Base-by-base conservation (phyloP, 2,797 vertebrate genomes). In the Gallinago stenura region DNA sequence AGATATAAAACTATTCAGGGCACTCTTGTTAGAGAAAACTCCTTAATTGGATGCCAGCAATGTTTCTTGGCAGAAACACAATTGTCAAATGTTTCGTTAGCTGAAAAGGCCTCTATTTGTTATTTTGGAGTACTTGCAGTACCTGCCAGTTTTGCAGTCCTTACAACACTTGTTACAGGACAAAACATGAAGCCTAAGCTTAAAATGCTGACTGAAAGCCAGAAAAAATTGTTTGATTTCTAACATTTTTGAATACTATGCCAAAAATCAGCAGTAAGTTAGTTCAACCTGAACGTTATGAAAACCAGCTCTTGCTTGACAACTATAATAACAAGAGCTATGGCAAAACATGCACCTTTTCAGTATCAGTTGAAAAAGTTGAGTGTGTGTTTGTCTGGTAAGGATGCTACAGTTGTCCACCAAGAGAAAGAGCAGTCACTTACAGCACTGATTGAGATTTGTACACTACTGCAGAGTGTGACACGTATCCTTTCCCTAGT, bases 141-240 rank as follows among this genome's bases (percentile, higher is more conserved):
- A 90, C 45, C 82, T 88, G 64, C 79, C 73, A 77, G 28, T 65
- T 94, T 57, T 91, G 56, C 61, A 60, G 65, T 30, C 28, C n/a
- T 79, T 58, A 0, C 3, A 72, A 57, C 25, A 83, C 45, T 90
- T 88, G 53, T 78, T 31, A 83, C 8, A 72, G 51, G 54, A 58
- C 46, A 91, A 84, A 90, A 60, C 15, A 69, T 1, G 5, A 95
- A 85, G 24, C 9, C 57, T 28, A 57, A 89, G 33, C 45, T 82
- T 78, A 76, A 86, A 86, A 96, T 25, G 35, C 37, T 50, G 64
- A 92, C 41, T 66, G 39, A 91, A 93, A 94, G 17, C 7, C 26
- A 66, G 24, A 94, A 15, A 88, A 94, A 89, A 94, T 8, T 1
- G 11, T 66, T 82, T 80, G 16, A 83, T 79, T 85, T 35, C 37